Evolutionary conservation across 1,140 invertebrate species (phyloP).

Genomic region (Notospermus geniculatus): DNA sequence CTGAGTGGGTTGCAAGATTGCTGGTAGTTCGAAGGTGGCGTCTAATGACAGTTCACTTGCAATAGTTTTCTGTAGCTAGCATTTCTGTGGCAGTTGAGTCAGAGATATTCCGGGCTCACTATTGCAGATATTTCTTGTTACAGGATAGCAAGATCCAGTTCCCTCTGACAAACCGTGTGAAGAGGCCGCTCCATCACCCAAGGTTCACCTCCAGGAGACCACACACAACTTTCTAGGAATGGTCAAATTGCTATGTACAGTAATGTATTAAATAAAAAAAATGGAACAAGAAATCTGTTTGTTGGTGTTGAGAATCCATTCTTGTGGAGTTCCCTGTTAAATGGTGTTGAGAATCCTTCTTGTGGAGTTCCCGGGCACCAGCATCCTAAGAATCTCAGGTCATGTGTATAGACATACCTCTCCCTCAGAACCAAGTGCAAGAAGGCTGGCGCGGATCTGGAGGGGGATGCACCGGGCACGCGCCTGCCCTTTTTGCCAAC

Average conservation of each 20-base stretch:
- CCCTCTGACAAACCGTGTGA: slow-evolving; percentile 91
- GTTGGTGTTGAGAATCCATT: neutral
- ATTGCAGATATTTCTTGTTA: slow-evolving; percentile 33
- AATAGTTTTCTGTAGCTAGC: neutral
- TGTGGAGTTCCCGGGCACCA: no score
- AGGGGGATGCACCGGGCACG: no score
- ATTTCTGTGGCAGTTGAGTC: neutral
- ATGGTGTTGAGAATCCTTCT: no score
- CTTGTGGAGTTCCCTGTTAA: no score
- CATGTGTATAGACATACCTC: no score
- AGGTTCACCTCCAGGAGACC: slow-evolving; percentile 77
- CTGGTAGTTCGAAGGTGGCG: neutral
- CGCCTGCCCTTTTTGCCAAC: no score
- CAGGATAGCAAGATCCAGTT: slow-evolving; percentile 87
- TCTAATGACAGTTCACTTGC: neutral
- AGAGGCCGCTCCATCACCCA: slow-evolving; percentile 60
- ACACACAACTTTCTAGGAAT: slow-evolving; percentile 64
- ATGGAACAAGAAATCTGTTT: neutral
- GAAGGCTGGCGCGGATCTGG: no score
- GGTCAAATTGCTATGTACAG: neutral
- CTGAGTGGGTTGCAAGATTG: neutral
- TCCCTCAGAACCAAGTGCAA: no score
- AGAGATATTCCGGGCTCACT: no score
- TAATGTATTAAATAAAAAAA: slow-evolving; percentile 4
- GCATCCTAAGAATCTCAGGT: no score